Conservation (phyloP, 2,888 invertebrate genomes). For the Harpagoxenus sublaevis region DNA sequence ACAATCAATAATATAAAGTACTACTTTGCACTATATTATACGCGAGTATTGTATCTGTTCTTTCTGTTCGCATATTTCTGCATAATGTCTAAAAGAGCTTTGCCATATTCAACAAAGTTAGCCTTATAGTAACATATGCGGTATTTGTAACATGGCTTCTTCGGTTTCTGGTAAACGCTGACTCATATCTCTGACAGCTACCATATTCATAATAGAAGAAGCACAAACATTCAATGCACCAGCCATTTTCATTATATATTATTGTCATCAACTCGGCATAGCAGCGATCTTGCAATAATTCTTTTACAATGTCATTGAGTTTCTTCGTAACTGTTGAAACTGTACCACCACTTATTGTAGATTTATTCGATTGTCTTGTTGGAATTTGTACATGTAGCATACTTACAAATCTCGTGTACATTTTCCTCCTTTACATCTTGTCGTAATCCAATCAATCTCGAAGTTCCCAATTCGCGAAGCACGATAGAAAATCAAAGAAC, state of each 20-base stretch:
- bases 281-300: no score
- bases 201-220: slow-evolving; percentile 88
- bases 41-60: slow-evolving; percentile 80
- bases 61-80: slow-evolving; percentile 90
- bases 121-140: slow-evolving; percentile 96
- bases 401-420: slow-evolving; percentile 84
- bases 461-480: slow-evolving; percentile 82
- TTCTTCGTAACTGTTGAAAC: no score
- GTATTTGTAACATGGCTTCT: slow-evolving; percentile 93
- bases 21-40: background rate
- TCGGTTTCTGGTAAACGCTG: slow-evolving; percentile 91
- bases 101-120: slow-evolving; percentile 95
- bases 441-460: slow-evolving; percentile 84
- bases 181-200: slow-evolving; percentile 90
- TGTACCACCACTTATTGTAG: no score
- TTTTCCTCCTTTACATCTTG: slow-evolving; percentile 84
- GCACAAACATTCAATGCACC: slow-evolving; percentile 87
- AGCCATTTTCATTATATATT: no score
- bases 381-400: background rate
- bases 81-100: slow-evolving; percentile 92
- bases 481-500: slow-evolving; percentile 84
- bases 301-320: no score
- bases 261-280: no score
- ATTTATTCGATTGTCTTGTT: no score
- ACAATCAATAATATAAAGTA: background rate